Base-by-base conservation (phyloP, 2,888 invertebrate species). In the Drosophila glabriapex region DNA sequence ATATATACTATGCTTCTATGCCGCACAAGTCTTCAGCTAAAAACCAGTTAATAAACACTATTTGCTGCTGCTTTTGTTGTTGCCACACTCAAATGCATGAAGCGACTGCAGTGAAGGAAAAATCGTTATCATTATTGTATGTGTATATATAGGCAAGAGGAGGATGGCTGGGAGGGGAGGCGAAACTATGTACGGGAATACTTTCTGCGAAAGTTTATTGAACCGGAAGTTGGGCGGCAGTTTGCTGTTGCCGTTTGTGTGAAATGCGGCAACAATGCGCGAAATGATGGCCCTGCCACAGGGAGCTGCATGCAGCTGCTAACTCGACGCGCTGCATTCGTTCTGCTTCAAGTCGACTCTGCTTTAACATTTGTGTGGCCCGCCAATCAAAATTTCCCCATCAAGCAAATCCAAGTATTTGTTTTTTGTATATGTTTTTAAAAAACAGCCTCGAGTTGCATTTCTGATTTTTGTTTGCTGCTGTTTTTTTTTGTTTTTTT, bases 101-200 rank as follows among this genome's bases (percentile, higher is more conserved):
- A 35, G 60, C 59, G 28, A 70, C 73, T 84, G 71, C 90, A 84
- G 64, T 70, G 60, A 77, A 73, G 68, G 72, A 85, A 78, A 90
- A 90, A 84, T 90, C 85, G 88, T 88, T 88, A 88, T 88, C 82
- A 84, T 85, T 90, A 82, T 82, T 76, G 64, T 81, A 67, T 81
- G 58, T 87, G 74, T 71, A 67, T 56, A 59, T 65, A 39, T n/a
- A 35, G 46, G 29, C 16, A 54, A 31, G 29, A n/a, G 3, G 25
- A 16, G 35, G 9, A 33, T 28, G 22, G 19, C 1, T n/a, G 55
- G 12, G 31, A 39, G 12, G 33, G 39, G 33, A 31, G 55, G 49
- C 59, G 49, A 85, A 82, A 90, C 90, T 85, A 79, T 88, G 67
- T 82, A 69, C 70, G 77, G 72, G 75, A 70, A 88, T 73, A 82